Conservation (phyloP, 2,113 vertebrate species). For the Paramisgurnus dabryanus region DNA sequence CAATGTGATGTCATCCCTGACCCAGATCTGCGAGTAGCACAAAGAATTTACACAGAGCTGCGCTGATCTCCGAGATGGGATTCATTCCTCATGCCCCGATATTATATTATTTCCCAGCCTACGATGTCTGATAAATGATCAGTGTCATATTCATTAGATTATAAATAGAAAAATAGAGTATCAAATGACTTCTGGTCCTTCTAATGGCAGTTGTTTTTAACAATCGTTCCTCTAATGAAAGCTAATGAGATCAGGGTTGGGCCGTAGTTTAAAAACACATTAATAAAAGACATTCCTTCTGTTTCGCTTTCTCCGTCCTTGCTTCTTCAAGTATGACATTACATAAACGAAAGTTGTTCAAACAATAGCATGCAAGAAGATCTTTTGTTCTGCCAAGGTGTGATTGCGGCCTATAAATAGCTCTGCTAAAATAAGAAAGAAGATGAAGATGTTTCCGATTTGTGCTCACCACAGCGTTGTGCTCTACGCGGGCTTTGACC, state of each 20-base stretch:
- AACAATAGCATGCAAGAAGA: too few relatives aligned
- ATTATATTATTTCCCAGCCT: neutral
- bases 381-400: constrained; percentile 16
- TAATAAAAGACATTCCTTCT: neutral
- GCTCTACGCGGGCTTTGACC: constrained; percentile 87
- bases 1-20: constrained; percentile 45
- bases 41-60: neutral
- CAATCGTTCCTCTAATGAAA: neutral
- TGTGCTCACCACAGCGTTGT: constrained; percentile 92
- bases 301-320: neutral
- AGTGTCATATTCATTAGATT: neutral
- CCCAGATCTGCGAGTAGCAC: constrained; percentile 13
- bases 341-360: neutral
- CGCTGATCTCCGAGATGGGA: neutral
- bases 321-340: neutral
- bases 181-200: neutral
- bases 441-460: constrained; percentile 18
- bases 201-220: neutral
- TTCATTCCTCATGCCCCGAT: constrained; percentile 2
- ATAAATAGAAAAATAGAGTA: neutral
- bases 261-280: neutral
- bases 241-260: constrained; percentile 6
- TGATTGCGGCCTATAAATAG: constrained; percentile 38
- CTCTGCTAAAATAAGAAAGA: constrained; percentile 47
- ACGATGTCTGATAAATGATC: neutral